Evolutionary conservation across 2,797 vertebrate species (phyloP).

Genomic region (Spheniscus humboldti): DNA sequence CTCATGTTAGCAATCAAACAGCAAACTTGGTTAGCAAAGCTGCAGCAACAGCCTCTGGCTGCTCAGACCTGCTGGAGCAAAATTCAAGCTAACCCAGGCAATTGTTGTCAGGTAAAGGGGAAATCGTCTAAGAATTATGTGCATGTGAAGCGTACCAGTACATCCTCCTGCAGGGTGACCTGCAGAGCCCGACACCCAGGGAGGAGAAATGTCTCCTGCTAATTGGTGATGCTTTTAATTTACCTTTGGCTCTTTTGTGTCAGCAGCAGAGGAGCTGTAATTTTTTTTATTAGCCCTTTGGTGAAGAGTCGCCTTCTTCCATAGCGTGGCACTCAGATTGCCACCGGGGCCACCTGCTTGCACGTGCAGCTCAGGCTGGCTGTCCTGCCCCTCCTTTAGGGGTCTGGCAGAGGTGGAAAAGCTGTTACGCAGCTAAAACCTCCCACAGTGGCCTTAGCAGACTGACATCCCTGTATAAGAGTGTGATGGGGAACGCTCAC

Average conservation of each 20-base stretch:
- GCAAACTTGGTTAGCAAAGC: background rate
- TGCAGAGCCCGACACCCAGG: background rate
- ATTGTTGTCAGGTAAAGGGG: background rate
- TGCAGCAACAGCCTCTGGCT: background rate
- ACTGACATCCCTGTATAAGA: rapidly evolving
- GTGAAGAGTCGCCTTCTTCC: background rate
- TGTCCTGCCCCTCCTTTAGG: background rate
- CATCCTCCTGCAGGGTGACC: rapidly evolving
- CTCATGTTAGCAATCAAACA: background rate
- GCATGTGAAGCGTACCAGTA: rapidly evolving
- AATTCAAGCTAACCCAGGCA: background rate
- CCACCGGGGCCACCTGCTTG: background rate
- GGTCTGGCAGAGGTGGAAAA: background rate
- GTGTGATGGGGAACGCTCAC: too few species aligned
- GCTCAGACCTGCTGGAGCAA: background rate
- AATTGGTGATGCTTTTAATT: background rate
- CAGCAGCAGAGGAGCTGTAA: background rate
- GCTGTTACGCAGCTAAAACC: background rate
- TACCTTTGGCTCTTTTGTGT: background rate
- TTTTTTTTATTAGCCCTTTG: background rate
- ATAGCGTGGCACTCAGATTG: background rate
- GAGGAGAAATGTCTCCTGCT: background rate
- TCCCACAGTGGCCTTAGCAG: background rate
- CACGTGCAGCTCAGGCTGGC: background rate
- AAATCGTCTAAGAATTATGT: rapidly evolving